These are phyloP conservation scores for Eudiplozoon nipponicum DNA, from an alignment of 2,888 invertebrate genomes.

Conservation along the genomic window DNA sequence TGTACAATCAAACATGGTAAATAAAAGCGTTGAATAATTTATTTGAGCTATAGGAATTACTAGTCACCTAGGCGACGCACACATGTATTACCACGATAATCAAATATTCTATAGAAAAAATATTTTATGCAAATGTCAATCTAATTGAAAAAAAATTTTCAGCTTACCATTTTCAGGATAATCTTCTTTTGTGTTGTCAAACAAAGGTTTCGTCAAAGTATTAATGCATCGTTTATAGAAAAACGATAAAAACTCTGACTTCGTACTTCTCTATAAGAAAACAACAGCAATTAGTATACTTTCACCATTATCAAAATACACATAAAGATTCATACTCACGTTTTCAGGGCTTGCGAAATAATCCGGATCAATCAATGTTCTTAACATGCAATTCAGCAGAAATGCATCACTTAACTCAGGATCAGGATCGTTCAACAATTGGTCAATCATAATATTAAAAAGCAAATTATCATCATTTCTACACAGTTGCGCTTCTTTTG, in stretches of 20 bases:
- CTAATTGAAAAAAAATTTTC: background rate
- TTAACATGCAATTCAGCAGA: conserved; percentile 66
- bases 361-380: conserved; percentile 70
- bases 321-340: conserved; percentile 21
- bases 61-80: background rate
- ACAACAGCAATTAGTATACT: conserved; percentile 5
- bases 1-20: background rate
- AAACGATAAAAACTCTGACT: conserved; percentile 79
- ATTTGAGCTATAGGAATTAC: too few relatives aligned
- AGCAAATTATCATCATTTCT: conserved; percentile 55
- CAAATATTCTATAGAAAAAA: background rate
- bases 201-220: conserved; percentile 66
- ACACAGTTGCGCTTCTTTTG: conserved; percentile 48
- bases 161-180: conserved; percentile 39
- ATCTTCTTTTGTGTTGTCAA: conserved; percentile 61
- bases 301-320: background rate
- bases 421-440: conserved; percentile 80
- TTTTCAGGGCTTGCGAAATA: conserved; percentile 61
- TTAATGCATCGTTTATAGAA: conserved; percentile 95
- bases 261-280: conserved; percentile 33
- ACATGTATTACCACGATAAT: background rate
- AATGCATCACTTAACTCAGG: conserved; percentile 76
- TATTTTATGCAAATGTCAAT: background rate
- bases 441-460: conserved; percentile 73
- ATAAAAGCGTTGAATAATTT: too few relatives aligned